These are phyloP conservation scores for Drosophila paulistorum DNA, from an alignment of 1,140 invertebrate genomes.

Conservation along the genomic window DNA sequence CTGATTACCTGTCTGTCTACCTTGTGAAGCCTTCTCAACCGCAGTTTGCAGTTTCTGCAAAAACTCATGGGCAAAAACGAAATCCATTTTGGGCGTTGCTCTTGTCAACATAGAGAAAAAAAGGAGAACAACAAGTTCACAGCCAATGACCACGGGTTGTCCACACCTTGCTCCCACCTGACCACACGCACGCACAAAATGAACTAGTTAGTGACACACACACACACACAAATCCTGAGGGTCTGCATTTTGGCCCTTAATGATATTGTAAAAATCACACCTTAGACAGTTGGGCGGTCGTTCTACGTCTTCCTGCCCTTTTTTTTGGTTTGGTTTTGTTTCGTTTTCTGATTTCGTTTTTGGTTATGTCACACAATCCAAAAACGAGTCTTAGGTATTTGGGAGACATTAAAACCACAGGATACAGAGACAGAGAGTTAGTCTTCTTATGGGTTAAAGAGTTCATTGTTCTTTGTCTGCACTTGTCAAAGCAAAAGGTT, in stretches of 20 bases:
- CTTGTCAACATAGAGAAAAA: constrained; percentile 59
- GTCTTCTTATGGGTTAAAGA: constrained; percentile 46
- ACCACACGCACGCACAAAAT: constrained; percentile 63
- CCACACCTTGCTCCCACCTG: constrained; percentile 74
- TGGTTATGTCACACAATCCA: constrained; percentile 79
- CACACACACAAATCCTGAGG: background rate
- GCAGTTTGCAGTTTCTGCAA: constrained; percentile 59
- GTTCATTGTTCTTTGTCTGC: constrained; percentile 55
- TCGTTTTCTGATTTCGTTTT: constrained; percentile 13
- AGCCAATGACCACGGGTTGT: constrained; percentile 69
- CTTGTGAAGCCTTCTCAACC: constrained; percentile 16
- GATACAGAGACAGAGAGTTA: constrained; percentile 36
- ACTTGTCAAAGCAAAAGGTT: constrained; percentile 63
- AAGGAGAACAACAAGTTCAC: constrained; percentile 48
- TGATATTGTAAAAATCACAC: constrained; percentile 82
- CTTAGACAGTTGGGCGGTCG: constrained; percentile 57
- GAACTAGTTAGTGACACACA: constrained; percentile 44
- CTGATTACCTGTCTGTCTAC: constrained; percentile 33
- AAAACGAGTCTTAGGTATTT: constrained; percentile 52
- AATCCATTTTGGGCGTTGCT: constrained; percentile 68
- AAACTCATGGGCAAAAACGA: constrained; percentile 32
- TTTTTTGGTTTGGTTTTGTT: background rate
- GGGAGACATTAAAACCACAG: constrained; percentile 74
- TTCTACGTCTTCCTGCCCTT: constrained; percentile 45
- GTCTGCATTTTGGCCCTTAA: constrained; percentile 40